phyloP scores from a whole-genome alignment of 2,888 invertebrate species.

The Bursaphelenchus okinawaensis region DNA sequence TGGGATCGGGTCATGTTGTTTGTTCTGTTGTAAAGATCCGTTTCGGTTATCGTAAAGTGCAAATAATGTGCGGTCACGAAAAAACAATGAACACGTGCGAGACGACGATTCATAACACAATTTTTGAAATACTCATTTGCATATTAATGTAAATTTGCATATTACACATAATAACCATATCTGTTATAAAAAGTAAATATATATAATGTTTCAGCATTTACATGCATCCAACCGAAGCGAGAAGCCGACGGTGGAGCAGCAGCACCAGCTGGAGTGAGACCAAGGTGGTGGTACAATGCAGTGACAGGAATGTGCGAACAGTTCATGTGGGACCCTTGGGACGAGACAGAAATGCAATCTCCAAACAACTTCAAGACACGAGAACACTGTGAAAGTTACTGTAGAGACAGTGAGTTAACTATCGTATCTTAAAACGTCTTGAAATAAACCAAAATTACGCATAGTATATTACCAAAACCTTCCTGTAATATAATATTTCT shows the following conservation, averaged over 20 bases:
- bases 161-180: too few species aligned
- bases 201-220: slow-evolving; percentile 40
- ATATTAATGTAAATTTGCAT: too few species aligned
- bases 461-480: too few species aligned
- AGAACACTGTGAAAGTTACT: slow-evolving; percentile 55
- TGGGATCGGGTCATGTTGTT: background rate
- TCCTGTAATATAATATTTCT: slow-evolving; percentile 16
- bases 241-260: slow-evolving; percentile 54
- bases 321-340: slow-evolving; percentile 58
- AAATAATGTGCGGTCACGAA: slow-evolving; percentile 1
- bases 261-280: slow-evolving; percentile 53
- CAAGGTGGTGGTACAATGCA: slow-evolving; percentile 55
- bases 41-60: background rate
- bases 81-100: too few species aligned
- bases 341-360: slow-evolving; percentile 54
- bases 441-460: background rate
- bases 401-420: slow-evolving; percentile 50
- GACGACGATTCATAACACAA: too few species aligned
- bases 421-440: background rate
- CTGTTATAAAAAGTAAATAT: background rate
- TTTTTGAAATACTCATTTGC: too few species aligned
- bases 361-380: slow-evolving; percentile 57
- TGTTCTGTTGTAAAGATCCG: background rate
- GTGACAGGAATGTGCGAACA: slow-evolving; percentile 56
- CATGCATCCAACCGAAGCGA: slow-evolving; percentile 55